Base-by-base conservation (phyloP, 2,113 vertebrate genomes). In the Maccullochella peelii region DNA sequence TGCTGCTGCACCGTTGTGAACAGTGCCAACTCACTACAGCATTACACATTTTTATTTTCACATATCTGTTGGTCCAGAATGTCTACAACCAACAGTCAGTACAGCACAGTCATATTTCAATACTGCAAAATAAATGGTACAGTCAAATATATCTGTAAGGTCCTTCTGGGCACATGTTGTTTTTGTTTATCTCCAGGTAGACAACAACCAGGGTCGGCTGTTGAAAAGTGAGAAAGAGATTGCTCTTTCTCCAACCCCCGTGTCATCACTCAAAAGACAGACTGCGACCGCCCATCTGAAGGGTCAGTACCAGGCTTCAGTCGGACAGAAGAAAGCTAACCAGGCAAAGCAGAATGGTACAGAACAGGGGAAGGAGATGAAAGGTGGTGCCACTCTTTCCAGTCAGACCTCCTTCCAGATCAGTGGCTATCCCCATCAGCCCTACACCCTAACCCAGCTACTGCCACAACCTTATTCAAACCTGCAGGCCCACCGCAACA, bases 181-280 rank as follows among this genome's bases (percentile, higher is more conserved):
- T 76, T 69, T 80, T 80, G 1, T 78, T 68, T 1, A 30, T 58
- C 63, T 86, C 10, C 70, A 95, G 94, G 82, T 83, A 0, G 84
- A 89, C 25, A 67, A 86, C 67, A 58, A 79, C 84, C 86, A 84
- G 40, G 69, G 72, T 40, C 38, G 58, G 55, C 76, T 80, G 55
- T 21, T 86, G 30, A 91, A 75, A 10, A 44, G 25, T 12, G 79
- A 91, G 61, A 86, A 63, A 68, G 80, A 70, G 18, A 47, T 52
- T n/a, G n/a, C 65, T 36, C 66, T 27, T 25, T 73, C 79, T 71
- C 62, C 47, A 16, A 38, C 83, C 47, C 11, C 8, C 8, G 77
- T 72, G 40, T 69, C 89, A 25, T 61, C 33, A 0, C 80, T 92
- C 30, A 92, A 83, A 81, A 89, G 93, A 58, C 84, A 92, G 44